A percentile compares a stretch with the other conserved stretches of the same genome.
Evolutionary conservation across 2,113 vertebrate species (phyloP).

Genomic region (Pseudopipra pipra): DNA sequence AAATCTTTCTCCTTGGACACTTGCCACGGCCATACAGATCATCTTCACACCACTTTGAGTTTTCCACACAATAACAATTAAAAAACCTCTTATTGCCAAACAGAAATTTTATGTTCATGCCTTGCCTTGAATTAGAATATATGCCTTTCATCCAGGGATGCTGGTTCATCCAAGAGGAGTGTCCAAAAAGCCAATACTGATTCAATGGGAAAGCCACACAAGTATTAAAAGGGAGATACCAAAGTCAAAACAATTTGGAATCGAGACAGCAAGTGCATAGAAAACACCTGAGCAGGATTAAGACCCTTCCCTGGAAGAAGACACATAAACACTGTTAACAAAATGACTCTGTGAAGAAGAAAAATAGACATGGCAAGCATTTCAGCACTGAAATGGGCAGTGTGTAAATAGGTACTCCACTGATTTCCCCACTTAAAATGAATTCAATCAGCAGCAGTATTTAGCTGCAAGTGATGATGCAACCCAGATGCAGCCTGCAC

Average conservation of each 20-base stretch:
- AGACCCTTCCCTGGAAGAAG: neutral
- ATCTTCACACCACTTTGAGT: neutral
- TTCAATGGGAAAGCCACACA: neutral
- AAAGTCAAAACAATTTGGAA: neutral
- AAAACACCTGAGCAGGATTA: neutral
- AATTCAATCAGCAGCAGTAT: neutral
- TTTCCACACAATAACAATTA: neutral
- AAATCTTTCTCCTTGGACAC: neutral
- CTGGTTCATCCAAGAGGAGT: neutral
- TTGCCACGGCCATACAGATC: neutral
- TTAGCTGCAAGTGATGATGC: neutral
- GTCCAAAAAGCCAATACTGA: neutral
- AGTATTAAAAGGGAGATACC: neutral
- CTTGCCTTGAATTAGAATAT: neutral
- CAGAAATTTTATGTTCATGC: neutral
- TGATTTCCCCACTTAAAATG: neutral
- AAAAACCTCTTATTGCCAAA: neutral
- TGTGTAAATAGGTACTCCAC: neutral
- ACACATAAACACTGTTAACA: neutral
- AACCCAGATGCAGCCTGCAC: neutral
- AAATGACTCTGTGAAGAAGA: neutral
- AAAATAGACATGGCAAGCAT: neutral
- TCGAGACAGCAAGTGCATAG: neutral
- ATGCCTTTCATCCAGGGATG: neutral
- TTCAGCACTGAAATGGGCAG: neutral